Evolutionary conservation across 1,140 invertebrate genomes (phyloP), one percentile per base, ranked within the genome.

Genomic region (Panagrolaimus sp.): DNA sequence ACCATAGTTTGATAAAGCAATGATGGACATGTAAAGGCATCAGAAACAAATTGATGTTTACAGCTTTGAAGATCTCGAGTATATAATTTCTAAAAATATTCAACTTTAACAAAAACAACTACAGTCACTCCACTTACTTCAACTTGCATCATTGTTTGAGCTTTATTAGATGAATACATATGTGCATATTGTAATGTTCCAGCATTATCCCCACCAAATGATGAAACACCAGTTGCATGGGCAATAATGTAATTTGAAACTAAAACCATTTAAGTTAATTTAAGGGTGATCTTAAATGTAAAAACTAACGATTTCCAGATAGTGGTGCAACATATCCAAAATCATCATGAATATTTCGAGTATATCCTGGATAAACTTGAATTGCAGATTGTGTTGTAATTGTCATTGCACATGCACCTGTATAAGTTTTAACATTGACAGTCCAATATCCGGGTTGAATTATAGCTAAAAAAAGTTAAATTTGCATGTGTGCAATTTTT

Each of bases 11-110:
- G 51, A 16, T n/a, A 57, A 1, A 57, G 20, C 4, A 57, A 27
- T 0, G 51, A 57, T 9, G 20, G 20, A 16, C 51, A 57, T 13
- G 20, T 20, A 16, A 57, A 57, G n/a, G 20, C 27, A 27, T 57
- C 51, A 27, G 51, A 57, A 13, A 57, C 20, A 27, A 25, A 57
- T 57, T 57, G 51, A 25, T 57, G 51, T 8, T 20, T 27, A 57
- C 51, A 57, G 16, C 13, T 57, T 11, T 57, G 20, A 27, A 27
- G 51, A 20, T 57, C 51, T 8, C 51, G 51, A 25, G 20, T 27
- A 13, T 20, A 25, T 20, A 57, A 57, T 57, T 57, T 57, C 51
- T 57, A 16, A 0, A 57, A 23, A 16, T 11, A 57, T 57, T 20
- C 27, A 25, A n/a, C n/a, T n/a, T 23, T 23, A 57, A 57, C 11